Conservation (phyloP, 2,113 vertebrate species). For the Odobenus rosmarus region DNA sequence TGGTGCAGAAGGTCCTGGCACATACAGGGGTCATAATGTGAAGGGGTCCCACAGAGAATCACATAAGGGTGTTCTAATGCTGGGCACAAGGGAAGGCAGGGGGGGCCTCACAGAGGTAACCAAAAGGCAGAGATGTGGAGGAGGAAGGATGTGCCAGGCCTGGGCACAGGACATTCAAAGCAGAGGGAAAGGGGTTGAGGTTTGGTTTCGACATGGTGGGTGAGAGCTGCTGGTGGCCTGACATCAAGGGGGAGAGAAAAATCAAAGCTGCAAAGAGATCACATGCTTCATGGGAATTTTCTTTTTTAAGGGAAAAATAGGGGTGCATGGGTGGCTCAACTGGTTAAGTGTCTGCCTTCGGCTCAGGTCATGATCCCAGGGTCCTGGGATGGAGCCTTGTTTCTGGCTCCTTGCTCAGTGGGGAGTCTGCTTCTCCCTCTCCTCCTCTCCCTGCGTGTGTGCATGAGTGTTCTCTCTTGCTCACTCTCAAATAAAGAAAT, state of each 20-base stretch:
- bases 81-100: accelerated
- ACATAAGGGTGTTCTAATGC: neutral
- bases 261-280: neutral
- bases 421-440: too few relatives aligned
- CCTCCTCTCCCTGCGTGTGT: too few relatives aligned
- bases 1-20: neutral
- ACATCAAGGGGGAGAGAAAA: neutral
- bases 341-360: too few relatives aligned
- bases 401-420: too few relatives aligned
- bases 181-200: neutral
- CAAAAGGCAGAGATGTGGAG: neutral
- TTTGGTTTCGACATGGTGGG: neutral
- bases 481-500: neutral
- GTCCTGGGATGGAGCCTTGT: too few relatives aligned
- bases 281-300: neutral
- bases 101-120: neutral
- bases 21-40: neutral
- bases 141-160: neutral
- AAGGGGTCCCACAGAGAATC: neutral
- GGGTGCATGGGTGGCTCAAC: too few relatives aligned
- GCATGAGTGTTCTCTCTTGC: too few relatives aligned
- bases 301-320: neutral
- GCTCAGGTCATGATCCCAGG: too few relatives aligned
- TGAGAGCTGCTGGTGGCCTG: neutral
- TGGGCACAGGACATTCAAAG: neutral